phyloP scores from a whole-genome alignment of 2,888 invertebrate species.

The Augiades crinisus region DNA sequence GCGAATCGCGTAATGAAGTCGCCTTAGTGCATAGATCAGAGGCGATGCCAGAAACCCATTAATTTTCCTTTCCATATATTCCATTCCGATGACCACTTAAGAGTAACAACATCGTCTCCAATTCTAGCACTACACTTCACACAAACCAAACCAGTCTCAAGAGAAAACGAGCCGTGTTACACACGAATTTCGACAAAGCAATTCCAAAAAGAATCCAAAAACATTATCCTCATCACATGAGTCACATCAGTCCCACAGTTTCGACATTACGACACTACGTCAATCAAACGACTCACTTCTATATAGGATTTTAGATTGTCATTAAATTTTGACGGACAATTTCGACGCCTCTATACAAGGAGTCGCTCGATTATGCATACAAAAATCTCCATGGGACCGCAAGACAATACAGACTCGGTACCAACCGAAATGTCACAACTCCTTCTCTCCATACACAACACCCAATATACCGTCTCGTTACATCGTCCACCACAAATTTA shows the following conservation, averaged over 20 bases:
- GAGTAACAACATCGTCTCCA: background rate
- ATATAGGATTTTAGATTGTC: constrained; percentile 50
- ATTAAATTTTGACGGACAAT: background rate
- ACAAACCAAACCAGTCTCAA: constrained; percentile 67
- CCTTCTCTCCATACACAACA: constrained; percentile 71
- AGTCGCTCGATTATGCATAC: background rate
- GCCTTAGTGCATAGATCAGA: constrained; percentile 12
- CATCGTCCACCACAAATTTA: constrained; percentile 66
- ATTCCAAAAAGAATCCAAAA: constrained; percentile 43
- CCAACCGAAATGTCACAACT: constrained; percentile 31
- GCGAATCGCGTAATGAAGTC: constrained; percentile 16
- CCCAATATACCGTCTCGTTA: constrained; percentile 69
- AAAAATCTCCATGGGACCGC: constrained; percentile 10
- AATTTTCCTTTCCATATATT: background rate
- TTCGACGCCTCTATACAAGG: background rate
- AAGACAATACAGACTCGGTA: background rate
- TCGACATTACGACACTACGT: constrained; percentile 58
- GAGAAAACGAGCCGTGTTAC: constrained; percentile 67
- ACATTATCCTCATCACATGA: constrained; percentile 76
- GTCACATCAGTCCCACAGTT: constrained; percentile 71
- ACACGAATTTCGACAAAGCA: constrained; percentile 64
- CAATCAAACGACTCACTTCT: constrained; percentile 52
- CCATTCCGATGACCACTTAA: background rate
- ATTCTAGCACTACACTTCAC: constrained; percentile 15
- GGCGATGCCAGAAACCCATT: background rate